Base-by-base conservation (phyloP, 2,113 vertebrate species). In the Loxodonta africana region DNA sequence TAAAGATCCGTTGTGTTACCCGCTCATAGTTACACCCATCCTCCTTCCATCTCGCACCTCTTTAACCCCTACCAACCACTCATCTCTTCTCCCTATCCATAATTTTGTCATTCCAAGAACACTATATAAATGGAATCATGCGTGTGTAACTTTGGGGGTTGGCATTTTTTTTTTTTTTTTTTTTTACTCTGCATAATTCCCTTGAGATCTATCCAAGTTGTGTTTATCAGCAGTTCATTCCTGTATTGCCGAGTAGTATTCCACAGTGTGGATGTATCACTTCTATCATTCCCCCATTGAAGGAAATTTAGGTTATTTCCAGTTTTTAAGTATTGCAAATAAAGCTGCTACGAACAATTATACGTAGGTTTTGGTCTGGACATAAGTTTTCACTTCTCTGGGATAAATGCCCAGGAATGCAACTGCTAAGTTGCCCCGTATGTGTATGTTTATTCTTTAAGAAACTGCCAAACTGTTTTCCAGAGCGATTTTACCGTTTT, bases 281-380 rank as follows among this genome's bases (percentile, higher is more conserved):
- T 62, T 85, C 83, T 65, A 77, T 51, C 21, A 83, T 46, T 82
- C n/a, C n/a, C 37, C 25, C 28, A 18, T 11, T 80, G 15, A 94
- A 89, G 33, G n/a, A 53, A 33, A 92, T 30, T 63, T 57, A 44
- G 53, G 6, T 74, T 25, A 1, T 88, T 96, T 63, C 74, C 48
- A 62, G 41, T 51, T 82, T 97, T 62, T 86, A 17, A 82, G 37
- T 90, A 69, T 86, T 71, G 62, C 20, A 92, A 80, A 80, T 30
- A 82, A 95, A 95, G 46, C 20, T 88, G 2, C 33, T 81, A 30
- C 28, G 60, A 90, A 87, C 37, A 88, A 91, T 60, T 21, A 93
- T 4, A 7, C 73, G n/a, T 3, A 95, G 28, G 23, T 25, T 89
- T 81, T 28, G 17, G 4, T 83, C 30, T 82, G 25, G 18, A 81